Base-by-base conservation (phyloP, 2,797 vertebrate genomes). In the Oreochromis mossambicus region DNA sequence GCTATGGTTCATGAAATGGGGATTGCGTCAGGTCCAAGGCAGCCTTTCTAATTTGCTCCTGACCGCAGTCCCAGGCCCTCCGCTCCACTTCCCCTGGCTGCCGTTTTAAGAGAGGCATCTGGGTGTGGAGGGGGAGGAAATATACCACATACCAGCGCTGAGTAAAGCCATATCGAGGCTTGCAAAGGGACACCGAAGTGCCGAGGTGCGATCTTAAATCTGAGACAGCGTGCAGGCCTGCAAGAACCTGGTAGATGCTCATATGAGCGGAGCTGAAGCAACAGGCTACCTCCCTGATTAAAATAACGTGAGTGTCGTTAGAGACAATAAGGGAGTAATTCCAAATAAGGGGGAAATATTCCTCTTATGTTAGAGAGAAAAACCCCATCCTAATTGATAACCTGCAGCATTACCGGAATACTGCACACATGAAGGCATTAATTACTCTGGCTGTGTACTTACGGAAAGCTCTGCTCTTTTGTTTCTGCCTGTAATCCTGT, bases 21-120 rank as follows among this genome's bases (percentile, higher is more conserved):
- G 89, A 92, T 94, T 93, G 93, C 93, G 79, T 96, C 93, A 94
- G 86, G 88, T 93, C 91, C 89, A 82, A 95, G 89, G 89, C 91
- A 94, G 93, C 80, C 90, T 85, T 83, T 94, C 88, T 95, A 94
- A 95, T 95, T 95, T 92, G 89, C 89, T 80, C 86, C 90, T 90
- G 91, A 93, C 93, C 92, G 79, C 92, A 87, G 89, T 93, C 89
- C 86, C 81, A 46, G 80, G 85, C 85, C 88, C 88, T 85, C 78
- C 32, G 56, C 91, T 92, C 85, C 84, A 90, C 87, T 86, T 86
- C 88, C 86, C 87, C 85, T 38, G 82, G 83, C 92, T 90, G 84
- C 84, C 54, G 79, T 90, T 95, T 94, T 91, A 93, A 94, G 87
- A 92, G 92, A 81, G 90, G 90, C 93, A 92, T 90, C 84, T 93